Evolutionary conservation across 2,888 invertebrate genomes (phyloP), one percentile per base, ranked within the genome.

Genomic region (Phalera bucephala): DNA sequence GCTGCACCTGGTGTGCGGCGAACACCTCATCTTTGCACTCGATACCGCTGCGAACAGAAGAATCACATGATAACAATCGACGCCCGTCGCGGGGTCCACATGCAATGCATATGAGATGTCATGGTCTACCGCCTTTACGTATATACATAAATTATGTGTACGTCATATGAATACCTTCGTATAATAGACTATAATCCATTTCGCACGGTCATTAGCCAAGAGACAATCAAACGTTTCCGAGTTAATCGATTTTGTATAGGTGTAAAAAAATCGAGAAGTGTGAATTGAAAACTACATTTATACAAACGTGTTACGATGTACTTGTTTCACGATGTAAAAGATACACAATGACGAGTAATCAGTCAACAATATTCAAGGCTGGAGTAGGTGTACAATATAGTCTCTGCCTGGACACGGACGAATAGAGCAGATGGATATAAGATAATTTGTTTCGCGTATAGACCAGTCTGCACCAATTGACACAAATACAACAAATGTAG

Each of bases 1-100:
- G 79, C 72, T 75, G 81, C 80, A 87, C 75, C 71, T 87, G 90
- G 76, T 92, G 92, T 76, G 91, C 90, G 66, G 95, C 94, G 77
- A 94, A 94, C 71, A 95, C 92, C 84, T 95, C 94, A 92, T 94
- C 92, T 88, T 92, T 91, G 91, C 92, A 92, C 91, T 95, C 95
- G 86, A 95, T 91, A 79, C 93, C 94, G 91, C 95, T 95, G 92
- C 57, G 89, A 58, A 83, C 77, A 83, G 64, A 71, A 57, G 13
- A 40, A 45, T 87, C 80, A 51, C 40, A 68, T 66, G 56, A 59
- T 65, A 68, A 72, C 64, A 71, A 66, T 59, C 49, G 53, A 51
- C 52, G 64, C 60, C 64, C 59, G 45, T 36, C 32, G 17, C 33
- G 54, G 51, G 54, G 44, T 43, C 45, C 41, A 39, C 46, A 29